Percentiles rank a stretch among this genome's conserved stretches.
phyloP scores from a whole-genome alignment of 2,113 vertebrate species.

The Takifugu bimaculatus region DNA sequence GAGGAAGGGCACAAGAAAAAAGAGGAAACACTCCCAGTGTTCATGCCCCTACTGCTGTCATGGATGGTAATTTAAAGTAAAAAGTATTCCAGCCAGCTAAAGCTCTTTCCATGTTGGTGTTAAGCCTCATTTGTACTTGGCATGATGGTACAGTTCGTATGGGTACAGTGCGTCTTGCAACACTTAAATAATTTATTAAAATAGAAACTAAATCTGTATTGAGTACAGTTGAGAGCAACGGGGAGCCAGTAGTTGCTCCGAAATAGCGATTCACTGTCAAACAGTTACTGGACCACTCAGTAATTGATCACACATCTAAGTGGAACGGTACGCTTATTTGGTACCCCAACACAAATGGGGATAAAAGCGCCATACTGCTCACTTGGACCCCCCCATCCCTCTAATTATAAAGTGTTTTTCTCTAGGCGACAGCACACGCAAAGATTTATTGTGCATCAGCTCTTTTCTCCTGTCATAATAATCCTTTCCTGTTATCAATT shows the following conservation, averaged over 20 bases:
- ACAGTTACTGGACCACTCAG: too few species aligned
- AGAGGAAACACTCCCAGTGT: conserved; percentile 35
- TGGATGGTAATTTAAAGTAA: conserved; percentile 16
- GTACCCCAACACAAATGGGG: background rate
- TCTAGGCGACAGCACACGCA: conserved; percentile 33
- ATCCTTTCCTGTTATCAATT: conserved; percentile 61
- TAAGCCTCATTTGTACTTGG: too few species aligned
- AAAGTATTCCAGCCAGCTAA: conserved; percentile 10
- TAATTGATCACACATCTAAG: too few species aligned
- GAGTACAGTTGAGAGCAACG: too few species aligned
- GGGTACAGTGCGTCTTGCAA: conserved; percentile 1
- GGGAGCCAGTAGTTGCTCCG: too few species aligned
- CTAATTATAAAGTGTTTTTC: conserved; percentile 35
- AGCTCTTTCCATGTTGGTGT: background rate
- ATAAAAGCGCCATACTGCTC: too few species aligned
- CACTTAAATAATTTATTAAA: too few species aligned
- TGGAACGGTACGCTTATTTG: background rate
- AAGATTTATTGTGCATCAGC: conserved; percentile 51
- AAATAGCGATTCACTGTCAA: too few species aligned
- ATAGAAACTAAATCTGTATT: too few species aligned
- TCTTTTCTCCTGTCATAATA: conserved; percentile 51
- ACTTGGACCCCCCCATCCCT: background rate
- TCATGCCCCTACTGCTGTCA: conserved; percentile 28
- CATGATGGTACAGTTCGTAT: too few species aligned
- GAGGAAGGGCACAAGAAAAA: conserved; percentile 36